Evolutionary conservation across 2,797 vertebrate species (phyloP), one percentile per base, ranked within the genome.

Genomic region (Morus bassanus): DNA sequence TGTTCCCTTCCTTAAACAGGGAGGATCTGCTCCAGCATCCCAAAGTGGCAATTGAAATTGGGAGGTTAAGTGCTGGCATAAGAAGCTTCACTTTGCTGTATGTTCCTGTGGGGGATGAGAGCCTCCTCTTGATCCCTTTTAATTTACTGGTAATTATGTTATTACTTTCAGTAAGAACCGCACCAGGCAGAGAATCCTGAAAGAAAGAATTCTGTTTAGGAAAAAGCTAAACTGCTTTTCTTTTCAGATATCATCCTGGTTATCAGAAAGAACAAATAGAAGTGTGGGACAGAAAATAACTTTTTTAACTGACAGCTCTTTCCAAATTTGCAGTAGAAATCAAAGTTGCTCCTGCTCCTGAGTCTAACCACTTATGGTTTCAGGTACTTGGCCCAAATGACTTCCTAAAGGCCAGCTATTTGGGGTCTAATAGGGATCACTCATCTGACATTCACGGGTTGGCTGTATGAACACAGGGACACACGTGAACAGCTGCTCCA

Each of bases 141-240:
- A 92, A 96, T 88, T 91, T 91, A 82, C 63, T 80, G 75, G 59
- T 63, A 95, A 95, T 92, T 85, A 82, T 7, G 14, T 24, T 28
- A 85, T 76, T 93, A 76, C 50, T 77, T 87, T 70, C 88, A 76
- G 70, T 37, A 91, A 76, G 51, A 95, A 69, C 35, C 95, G 83
- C 63, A 94, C 10, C 19, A 92, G 73, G n/a, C 43, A 87, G 46
- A 69, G 57, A 25, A 57, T 63, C 73, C 54, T 69, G 18, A 35
- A 89, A 93, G 63, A 85, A 92, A 91, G 17, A 75, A 69, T 31
- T 61, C 41, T 30, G 37, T 65, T 95, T 73, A 81, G 50, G 31
- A 83, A 75, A 93, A 94, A 85, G 13, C 0, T 78, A 18, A 81
- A n/a, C 25, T 69, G 57, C 25, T 82, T 78, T 89, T 75, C 46